Conservation (phyloP, 2,113 vertebrate genomes). For the Oryzias woworae region DNA sequence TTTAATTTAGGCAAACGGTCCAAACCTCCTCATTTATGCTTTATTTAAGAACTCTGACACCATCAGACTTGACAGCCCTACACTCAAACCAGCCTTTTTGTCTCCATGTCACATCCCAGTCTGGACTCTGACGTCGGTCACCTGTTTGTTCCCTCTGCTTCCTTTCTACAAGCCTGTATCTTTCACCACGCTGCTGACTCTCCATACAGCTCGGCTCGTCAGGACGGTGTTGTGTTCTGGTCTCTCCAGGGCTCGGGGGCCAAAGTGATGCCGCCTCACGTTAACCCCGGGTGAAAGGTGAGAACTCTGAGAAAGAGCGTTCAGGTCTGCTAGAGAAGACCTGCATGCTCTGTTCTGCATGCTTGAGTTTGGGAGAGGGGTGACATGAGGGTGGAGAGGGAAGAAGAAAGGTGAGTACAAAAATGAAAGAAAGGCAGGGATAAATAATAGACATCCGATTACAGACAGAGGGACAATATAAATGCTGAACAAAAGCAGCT, state of each 20-base stretch:
- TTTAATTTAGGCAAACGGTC: neutral
- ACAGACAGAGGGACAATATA: neutral
- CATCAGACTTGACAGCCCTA: neutral
- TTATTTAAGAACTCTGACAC: slow-evolving; percentile 19
- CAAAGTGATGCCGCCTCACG: slow-evolving; percentile 58
- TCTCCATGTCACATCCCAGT: slow-evolving; percentile 31
- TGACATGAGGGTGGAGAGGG: slow-evolving; percentile 22
- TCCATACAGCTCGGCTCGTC: slow-evolving; percentile 28
- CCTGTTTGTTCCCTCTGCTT: slow-evolving; percentile 35
- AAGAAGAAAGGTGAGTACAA: slow-evolving; percentile 29
- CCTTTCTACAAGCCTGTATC: slow-evolving; percentile 38
- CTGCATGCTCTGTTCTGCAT: slow-evolving; percentile 72
- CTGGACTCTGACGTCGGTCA: slow-evolving; percentile 34
- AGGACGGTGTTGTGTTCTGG: slow-evolving; percentile 68
- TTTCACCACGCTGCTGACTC: slow-evolving; percentile 45
- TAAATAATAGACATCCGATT: slow-evolving; percentile 27
- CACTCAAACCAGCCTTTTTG: slow-evolving; percentile 11
- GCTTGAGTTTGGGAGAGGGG: slow-evolving; percentile 68
- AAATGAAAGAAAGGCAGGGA: slow-evolving; percentile 46
- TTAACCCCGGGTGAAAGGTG: slow-evolving; percentile 75
- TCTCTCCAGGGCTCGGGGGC: slow-evolving; percentile 60
- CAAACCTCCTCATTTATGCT: neutral
- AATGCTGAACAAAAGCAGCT: neutral
- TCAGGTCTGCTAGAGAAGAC: slow-evolving; percentile 70
- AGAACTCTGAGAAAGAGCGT: slow-evolving; percentile 77